Evolutionary conservation across 2,797 vertebrate genomes (phyloP).

Genomic region (Falco biarmicus): DNA sequence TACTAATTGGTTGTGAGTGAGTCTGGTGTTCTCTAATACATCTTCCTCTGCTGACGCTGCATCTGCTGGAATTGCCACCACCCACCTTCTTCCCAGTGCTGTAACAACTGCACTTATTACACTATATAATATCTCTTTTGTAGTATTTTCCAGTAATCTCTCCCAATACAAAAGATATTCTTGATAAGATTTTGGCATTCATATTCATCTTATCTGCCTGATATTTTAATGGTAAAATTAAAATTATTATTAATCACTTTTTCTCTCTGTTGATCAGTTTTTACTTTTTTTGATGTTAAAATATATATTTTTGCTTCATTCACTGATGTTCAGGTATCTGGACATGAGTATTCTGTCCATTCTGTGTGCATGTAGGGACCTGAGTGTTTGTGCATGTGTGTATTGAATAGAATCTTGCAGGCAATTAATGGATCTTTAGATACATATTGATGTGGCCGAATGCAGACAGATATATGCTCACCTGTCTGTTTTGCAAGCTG

Average conservation of each 20-base stretch:
- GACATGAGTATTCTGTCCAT: background rate
- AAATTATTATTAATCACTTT: background rate
- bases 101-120: conserved; percentile 37
- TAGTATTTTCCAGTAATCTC: conserved; percentile 4
- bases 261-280: background rate
- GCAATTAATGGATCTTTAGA: background rate
- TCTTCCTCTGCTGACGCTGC: conserved; percentile 24
- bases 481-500: conserved; percentile 3
- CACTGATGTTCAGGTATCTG: background rate
- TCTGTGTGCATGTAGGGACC: background rate
- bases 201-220: background rate
- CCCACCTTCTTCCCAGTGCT: conserved; percentile 24
- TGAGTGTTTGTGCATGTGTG: background rate
- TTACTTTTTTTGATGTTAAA: background rate
- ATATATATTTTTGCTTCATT: background rate
- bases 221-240: background rate
- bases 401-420: background rate
- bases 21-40: conserved; percentile 39
- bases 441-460: background rate
- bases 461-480: background rate
- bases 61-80: conserved; percentile 56
- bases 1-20: conserved; percentile 57
- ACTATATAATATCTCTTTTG: conserved; percentile 45
- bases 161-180: background rate
- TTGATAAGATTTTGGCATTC: background rate